Conservation (phyloP, 30 jellyfish, hydroid and myxozoan genomes). For the Clytia hemisphaerica region DNA sequence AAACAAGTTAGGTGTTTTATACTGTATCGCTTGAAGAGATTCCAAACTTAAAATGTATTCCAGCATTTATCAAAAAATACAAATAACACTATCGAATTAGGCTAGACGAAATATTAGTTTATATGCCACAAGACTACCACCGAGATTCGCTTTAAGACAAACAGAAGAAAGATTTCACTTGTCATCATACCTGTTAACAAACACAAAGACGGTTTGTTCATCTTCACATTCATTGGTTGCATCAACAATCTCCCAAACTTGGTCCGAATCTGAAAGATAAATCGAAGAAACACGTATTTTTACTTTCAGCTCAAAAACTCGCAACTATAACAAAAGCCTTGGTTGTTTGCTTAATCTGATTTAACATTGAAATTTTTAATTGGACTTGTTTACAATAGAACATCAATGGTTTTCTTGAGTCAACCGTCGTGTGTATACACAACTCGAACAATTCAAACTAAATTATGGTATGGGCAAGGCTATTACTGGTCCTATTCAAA, state of each 20-base stretch:
- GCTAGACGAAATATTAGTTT: not conserved
- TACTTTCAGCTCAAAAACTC: no score
- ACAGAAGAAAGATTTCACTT: not conserved
- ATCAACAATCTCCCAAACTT: constrained; percentile 91
- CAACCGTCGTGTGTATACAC: no score
- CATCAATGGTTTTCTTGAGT: no score
- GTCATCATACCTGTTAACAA: constrained; percentile 67
- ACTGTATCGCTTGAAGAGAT: not conserved
- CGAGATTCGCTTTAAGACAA: not conserved
- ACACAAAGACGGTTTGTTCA: constrained; percentile 57
- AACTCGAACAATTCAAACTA: no score
- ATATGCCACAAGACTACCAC: not conserved
- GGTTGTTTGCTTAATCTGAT: no score
- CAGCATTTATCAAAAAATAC: no score
- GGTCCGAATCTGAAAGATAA: constrained; percentile 51
- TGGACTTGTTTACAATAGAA: no score
- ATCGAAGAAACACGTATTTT: not conserved
- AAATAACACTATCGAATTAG: not conserved
- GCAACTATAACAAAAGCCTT: no score
- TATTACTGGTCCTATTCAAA: no score
- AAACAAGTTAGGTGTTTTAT: not conserved
- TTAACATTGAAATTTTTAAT: no score
- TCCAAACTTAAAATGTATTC: not conserved
- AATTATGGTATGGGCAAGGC: no score
- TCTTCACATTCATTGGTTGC: constrained; percentile 58